Conservation (phyloP, 2,888 invertebrate species). For the Horisme vitalbata region DNA sequence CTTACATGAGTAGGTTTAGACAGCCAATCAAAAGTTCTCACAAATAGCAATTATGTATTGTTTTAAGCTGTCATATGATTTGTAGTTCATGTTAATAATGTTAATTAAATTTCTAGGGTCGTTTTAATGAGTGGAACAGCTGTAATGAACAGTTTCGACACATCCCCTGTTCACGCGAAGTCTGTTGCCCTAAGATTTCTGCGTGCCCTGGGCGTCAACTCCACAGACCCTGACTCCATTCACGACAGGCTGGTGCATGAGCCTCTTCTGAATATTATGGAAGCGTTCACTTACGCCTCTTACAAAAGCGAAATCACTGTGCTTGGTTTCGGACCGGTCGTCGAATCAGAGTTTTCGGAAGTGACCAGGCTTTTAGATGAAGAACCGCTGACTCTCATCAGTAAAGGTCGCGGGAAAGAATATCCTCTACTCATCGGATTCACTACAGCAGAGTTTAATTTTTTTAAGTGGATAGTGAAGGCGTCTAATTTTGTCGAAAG, state of each 20-base stretch:
- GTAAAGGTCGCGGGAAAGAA: conserved; percentile 39
- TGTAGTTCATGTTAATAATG: no score
- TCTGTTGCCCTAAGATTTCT: conserved; percentile 37
- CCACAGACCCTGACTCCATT: conserved; percentile 38
- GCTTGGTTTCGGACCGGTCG: conserved; percentile 36
- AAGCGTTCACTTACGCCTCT: conserved; percentile 35
- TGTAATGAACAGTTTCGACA: conserved; percentile 32
- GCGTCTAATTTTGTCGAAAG: conserved; percentile 1
- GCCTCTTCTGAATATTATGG: conserved; percentile 45
- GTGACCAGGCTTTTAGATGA: conserved; percentile 41
- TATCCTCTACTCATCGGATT: conserved; percentile 41
- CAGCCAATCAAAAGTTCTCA: no score
- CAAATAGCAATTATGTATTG: no score
- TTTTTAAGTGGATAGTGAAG: conserved; percentile 6
- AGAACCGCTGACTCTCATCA: conserved; percentile 40
- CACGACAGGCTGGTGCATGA: conserved; percentile 34
- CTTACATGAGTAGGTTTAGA: no score
- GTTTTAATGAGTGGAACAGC: conserved; percentile 40
- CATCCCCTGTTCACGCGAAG: conserved; percentile 37
- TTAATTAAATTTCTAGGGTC: conserved; percentile 28
- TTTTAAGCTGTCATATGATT: no score
- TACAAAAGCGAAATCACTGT: conserved; percentile 31
- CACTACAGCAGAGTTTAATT: conserved; percentile 34
- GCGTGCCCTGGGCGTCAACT: conserved; percentile 57
- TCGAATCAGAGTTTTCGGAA: conserved; percentile 36